Evolutionary conservation across 2,113 vertebrate genomes (phyloP).

Genomic region (Chiloscyllium plagiosum): DNA sequence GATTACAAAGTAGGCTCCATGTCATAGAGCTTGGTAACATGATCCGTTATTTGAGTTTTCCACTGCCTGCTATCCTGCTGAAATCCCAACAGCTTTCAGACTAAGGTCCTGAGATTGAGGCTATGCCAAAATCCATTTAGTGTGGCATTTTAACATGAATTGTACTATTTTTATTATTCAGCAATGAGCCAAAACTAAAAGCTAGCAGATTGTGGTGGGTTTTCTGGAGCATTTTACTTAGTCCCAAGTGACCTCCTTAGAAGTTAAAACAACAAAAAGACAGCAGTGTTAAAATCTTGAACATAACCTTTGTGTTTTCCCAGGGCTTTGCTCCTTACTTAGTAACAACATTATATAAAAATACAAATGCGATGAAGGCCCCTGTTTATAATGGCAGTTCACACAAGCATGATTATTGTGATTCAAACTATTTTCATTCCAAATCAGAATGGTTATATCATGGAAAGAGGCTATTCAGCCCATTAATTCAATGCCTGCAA

Average conservation of each 20-base stretch:
- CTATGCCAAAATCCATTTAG: slow-evolving; percentile 30
- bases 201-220: slow-evolving; percentile 13
- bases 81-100: slow-evolving; percentile 26
- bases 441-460: neutral
- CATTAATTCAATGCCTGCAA: neutral
- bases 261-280: slow-evolving; percentile 23
- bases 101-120: slow-evolving; percentile 12
- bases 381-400: neutral
- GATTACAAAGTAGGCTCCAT: neutral
- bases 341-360: slow-evolving; percentile 6
- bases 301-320: neutral
- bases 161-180: slow-evolving; percentile 27
- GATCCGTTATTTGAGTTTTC: neutral
- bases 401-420: neutral
- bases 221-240: slow-evolving; percentile 20
- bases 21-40: slow-evolving; percentile 3
- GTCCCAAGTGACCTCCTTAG: neutral
- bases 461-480: neutral
- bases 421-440: neutral
- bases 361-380: neutral
- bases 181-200: slow-evolving; percentile 14
- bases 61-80: slow-evolving; percentile 7
- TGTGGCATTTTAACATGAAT: slow-evolving; percentile 31
- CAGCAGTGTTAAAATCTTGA: slow-evolving; percentile 13
- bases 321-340: neutral